Evolutionary conservation across 1,140 invertebrate genomes (phyloP), one percentile per base, ranked within the genome.

Genomic region (Pseudomyrmex flavicornis): DNA sequence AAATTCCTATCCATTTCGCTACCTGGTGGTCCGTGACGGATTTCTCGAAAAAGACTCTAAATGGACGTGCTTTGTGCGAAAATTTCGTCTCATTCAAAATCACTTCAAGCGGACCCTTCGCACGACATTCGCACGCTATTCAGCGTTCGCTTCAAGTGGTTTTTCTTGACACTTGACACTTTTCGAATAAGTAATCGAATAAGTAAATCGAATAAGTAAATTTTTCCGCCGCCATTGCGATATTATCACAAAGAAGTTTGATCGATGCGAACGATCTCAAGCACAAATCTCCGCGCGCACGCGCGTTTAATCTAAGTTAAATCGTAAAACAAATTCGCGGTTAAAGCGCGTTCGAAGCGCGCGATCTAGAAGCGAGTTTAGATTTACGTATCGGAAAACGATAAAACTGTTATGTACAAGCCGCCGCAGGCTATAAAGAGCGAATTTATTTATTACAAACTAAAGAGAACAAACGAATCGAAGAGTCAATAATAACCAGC

Each of bases 241-340:
- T 68, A 46, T 68, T 26, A 59, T 68, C 48, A 46, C 1, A 12
- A 50, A 54, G 54, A 8, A 44, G 3, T 54, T 52, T 8, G 54
- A 56, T 69, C 35, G 5, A 35, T 48, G 46, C 17, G 75, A 22
- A 59, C 65, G 65, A 80, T 72, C 66, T 70, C 66, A 15, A 50
- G 20, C 17, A 35, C 35, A 50, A 20, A 59, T 1, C 7, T 1
- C 7, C 52, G 20, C 46, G 4, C 48, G 44, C 26, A 13, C 26
- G 17, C 13, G 35, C 52, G 22, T 70, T 70, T 56, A 70, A 54
- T 69, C 68, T 56, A 35, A 70, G 56, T 56, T 52, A 58, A 58
- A 72, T 72, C 65, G 20, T 48, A 20, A 50, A 50, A 68, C 17
- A 9, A 12, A 50, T 20, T 22, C 5, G 17, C 50, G 44, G 17